Evolutionary conservation across 2,797 vertebrate species (phyloP), one percentile per base, ranked within the genome.

Genomic region (Gambusia yucatana): DNA sequence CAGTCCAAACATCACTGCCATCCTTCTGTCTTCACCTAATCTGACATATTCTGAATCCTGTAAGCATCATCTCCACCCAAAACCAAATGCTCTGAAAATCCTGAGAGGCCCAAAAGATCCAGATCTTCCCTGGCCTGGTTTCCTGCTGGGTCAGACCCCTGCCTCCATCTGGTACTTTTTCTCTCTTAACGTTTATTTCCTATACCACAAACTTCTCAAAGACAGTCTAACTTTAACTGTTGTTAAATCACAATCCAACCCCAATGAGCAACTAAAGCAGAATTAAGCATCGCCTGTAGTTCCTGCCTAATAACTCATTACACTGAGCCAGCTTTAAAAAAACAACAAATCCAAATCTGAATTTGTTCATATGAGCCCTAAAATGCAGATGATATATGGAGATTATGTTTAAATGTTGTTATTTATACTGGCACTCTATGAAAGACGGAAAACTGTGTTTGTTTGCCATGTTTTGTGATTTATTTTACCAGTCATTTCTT

Each of bases 41-140:
- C 97, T 22, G 92, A 87, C 93, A 16, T 97, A 97, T 91, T 96
- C 94, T 8, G 96, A 97, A 89, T 96, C 96, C 59, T 99, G 98
- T 39, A 0, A 1, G 10, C 36, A 41, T 90, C 96, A 93, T 78
- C 96, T 99, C 79, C 43, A 95, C 3, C 98, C 98, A 13, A 99
- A 99, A 94, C 95, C 96, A 43, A 91, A 99, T 72, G 94, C 98
- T 0, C 95, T 99, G 22, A 96, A 94, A 78, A 96, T 99, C 91
- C 94, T 99, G 71, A 96, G 97, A 2, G 97, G 96, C 50, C 97
- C 98, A 0, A 94, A 96, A 52, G 98, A 99, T 72, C 97, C 98
- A 93, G 98, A 99, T 80, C 94, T 98, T 72, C 98, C 98, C 1
- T 99, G 98, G 98, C 98, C 98, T 1, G 98, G 98, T 9, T 99